Conservation (phyloP, 2,113 vertebrate species). For the Malaclemys terrapin region DNA sequence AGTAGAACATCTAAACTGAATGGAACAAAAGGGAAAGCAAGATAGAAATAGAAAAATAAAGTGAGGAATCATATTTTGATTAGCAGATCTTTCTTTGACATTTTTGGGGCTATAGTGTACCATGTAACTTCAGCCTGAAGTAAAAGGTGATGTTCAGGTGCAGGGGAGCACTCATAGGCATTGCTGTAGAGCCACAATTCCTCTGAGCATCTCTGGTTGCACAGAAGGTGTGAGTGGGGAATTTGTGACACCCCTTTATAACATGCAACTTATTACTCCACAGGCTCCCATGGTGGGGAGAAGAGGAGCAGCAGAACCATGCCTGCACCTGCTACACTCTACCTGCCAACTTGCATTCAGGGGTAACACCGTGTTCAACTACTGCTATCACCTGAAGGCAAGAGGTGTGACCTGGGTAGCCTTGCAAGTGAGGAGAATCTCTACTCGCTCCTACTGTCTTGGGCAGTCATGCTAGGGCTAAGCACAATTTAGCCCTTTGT, state of each 20-base stretch:
- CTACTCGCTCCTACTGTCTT: neutral
- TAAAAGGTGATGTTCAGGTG: neutral
- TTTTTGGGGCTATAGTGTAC: neutral
- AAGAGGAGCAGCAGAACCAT: neutral
- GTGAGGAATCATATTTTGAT: neutral
- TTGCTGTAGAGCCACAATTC: neutral
- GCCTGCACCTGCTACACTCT: neutral
- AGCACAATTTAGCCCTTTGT: neutral
- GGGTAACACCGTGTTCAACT: neutral
- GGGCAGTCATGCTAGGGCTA: neutral
- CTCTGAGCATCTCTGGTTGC: neutral
- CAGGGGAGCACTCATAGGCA: neutral
- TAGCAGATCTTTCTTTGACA: neutral
- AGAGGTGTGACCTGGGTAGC: neutral
- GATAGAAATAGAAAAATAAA: neutral
- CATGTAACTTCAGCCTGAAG: neutral
- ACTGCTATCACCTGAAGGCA: neutral
- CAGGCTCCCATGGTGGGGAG: rapidly evolving
- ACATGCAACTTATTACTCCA: neutral
- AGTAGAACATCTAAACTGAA: neutral
- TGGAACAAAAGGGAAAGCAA: neutral
- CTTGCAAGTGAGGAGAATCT: neutral
- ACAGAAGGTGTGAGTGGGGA: neutral
- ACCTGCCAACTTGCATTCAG: neutral
- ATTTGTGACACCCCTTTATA: neutral